Evolutionary conservation across 2,888 invertebrate genomes (phyloP).

Genomic region (Lamellibrachia columna): DNA sequence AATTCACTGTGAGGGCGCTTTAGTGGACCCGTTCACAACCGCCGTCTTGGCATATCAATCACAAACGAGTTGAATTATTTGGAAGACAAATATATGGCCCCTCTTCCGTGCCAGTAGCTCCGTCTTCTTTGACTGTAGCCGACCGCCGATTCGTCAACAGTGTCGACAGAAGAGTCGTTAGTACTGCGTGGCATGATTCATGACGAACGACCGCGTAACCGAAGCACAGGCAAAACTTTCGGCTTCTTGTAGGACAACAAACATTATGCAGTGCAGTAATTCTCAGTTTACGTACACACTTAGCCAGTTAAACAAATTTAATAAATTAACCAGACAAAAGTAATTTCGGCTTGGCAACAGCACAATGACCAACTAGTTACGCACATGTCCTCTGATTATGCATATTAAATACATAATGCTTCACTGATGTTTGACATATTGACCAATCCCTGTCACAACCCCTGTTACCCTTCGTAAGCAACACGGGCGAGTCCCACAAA

Average conservation of each 20-base stretch:
- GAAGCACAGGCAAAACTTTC: not conserved
- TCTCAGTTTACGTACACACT: no score
- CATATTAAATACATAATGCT: no score
- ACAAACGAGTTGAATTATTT: not conserved
- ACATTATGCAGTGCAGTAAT: no score
- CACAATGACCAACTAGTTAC: no score
- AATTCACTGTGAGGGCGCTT: no score
- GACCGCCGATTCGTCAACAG: not conserved
- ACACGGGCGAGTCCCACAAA: not conserved
- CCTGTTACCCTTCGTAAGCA: not conserved
- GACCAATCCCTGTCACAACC: no score
- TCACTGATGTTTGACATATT: no score
- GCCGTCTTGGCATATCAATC: not conserved
- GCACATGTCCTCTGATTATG: no score
- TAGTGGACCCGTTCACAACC: no score
- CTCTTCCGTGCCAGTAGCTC: not conserved
- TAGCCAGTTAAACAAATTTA: no score
- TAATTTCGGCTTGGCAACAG: no score
- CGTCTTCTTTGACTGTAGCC: not conserved
- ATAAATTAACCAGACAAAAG: no score
- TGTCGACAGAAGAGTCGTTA: not conserved
- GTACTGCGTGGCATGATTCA: not conserved
- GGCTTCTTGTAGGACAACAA: not conserved
- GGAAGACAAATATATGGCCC: not conserved
- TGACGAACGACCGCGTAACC: not conserved